Percentiles rank a stretch among this genome's conserved stretches.
Conservation (phyloP, 2,797 vertebrate genomes). For the Enteromius treurensis region DNA sequence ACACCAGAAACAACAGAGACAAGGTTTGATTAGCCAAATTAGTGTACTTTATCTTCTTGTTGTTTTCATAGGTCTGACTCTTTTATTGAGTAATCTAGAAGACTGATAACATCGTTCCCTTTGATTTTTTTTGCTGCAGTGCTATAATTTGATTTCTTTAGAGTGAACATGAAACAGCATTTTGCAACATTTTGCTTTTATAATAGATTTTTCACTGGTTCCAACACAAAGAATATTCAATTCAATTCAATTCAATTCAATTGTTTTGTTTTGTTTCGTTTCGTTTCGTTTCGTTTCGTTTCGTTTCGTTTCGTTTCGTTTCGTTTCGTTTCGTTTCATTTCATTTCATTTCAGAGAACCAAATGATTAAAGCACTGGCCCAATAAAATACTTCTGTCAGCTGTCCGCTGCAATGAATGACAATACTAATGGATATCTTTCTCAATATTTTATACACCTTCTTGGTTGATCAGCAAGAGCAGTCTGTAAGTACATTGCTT, state of each 20-base stretch:
- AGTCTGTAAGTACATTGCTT: background rate
- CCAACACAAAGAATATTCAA: background rate
- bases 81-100: conserved; percentile 23
- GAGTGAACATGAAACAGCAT: conserved; percentile 10
- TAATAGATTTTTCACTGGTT: background rate
- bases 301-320: no score
- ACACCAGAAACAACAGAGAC: conserved; percentile 39
- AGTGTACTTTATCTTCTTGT: conserved; percentile 23
- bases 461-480: background rate
- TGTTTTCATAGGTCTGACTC: conserved; percentile 25
- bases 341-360: background rate
- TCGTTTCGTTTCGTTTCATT: no score
- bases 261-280: no score
- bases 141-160: conserved; percentile 19
- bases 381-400: background rate
- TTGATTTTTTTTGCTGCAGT: conserved; percentile 6
- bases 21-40: conserved; percentile 22
- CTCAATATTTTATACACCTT: background rate
- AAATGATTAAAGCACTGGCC: background rate
- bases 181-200: background rate
- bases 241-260: no score
- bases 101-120: background rate
- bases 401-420: background rate
- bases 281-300: no score
- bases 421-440: background rate